Evolutionary conservation across 2,888 invertebrate species (phyloP), one percentile per base, ranked within the genome.

Genomic region (Xestia xanthographa): DNA sequence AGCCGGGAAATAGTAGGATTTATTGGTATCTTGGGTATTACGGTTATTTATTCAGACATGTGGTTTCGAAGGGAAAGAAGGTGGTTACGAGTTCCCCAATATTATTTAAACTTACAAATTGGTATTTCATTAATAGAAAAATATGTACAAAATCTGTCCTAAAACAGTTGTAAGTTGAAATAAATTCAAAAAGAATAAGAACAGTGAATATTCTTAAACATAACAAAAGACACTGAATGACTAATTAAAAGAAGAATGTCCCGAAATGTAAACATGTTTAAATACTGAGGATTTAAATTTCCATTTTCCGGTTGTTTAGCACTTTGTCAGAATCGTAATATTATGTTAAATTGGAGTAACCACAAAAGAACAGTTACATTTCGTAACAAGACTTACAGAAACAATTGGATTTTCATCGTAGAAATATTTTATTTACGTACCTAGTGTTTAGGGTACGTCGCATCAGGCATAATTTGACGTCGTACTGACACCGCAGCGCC

Each of bases 151-250:
- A 66, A n/a, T 53, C 43, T n/a, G 22, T 29, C 12, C 26, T 26
- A 56, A 26, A 56, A 29, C 58, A 29, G 29, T 20, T 11, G 34
- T 4, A 34, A 22, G 5, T 22, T 34, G 22, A 11, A 38, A 74
- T 34, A 5, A 53, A 67, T 43, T 72, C 14, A 5, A n/a, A 62
- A 38, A 63, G 22, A 29, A 3, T 22, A 11, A 12, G 26, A 56
- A 34, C 65, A 43, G 53, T 71, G 20, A 62, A 75, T 75, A 73
- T 79, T 75, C 62, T 79, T 81, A 66, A 12, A 41, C n/a, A 38
- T 14, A 38, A 43, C 26, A 67, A 85, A 76, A 72, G 73, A 82
- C 43, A 66, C 50, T 58, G 71, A 81, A 78, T 38, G 34, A 14
- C 26, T 50, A 67, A 17, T 63, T 66, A 45, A 67, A 77, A 63